Percentiles rank a stretch among this genome's conserved stretches.
Evolutionary conservation across 2,797 vertebrate genomes (phyloP).

Genomic region (Gadopsis marmoratus): DNA sequence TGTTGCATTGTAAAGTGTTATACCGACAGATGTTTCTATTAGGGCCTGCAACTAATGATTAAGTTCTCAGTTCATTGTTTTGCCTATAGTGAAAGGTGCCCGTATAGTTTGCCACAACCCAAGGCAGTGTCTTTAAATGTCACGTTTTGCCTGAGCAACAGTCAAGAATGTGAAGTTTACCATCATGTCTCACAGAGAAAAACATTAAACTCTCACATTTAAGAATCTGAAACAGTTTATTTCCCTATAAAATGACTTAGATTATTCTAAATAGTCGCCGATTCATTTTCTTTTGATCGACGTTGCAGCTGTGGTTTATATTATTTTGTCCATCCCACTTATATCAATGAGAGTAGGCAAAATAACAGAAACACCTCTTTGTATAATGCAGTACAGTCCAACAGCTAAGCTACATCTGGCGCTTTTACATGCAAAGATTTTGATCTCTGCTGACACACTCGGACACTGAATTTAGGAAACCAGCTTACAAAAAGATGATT

Average conservation of each 20-base stretch:
- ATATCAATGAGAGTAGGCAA: not conserved
- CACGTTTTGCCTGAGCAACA: not conserved
- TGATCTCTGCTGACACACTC: not conserved
- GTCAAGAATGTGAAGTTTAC: not conserved
- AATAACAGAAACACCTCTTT: constrained; percentile 1
- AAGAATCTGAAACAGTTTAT: not conserved
- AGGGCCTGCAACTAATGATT: not conserved
- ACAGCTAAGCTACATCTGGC: not conserved
- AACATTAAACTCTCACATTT: not conserved
- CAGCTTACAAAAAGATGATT: not conserved
- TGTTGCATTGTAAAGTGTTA: not conserved
- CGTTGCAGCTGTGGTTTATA: too few species aligned
- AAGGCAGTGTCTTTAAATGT: too few species aligned
- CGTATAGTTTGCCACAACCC: not conserved
- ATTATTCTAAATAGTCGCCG: too few species aligned
- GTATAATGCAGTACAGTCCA: not conserved
- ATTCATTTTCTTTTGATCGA: too few species aligned
- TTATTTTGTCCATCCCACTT: not conserved
- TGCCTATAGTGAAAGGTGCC: not conserved
- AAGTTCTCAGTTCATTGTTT: not conserved
- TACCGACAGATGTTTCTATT: not conserved
- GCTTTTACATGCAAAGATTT: not conserved
- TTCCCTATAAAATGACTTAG: too few species aligned
- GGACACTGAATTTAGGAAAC: not conserved
- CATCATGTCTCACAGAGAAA: not conserved